Base-by-base conservation (phyloP, 2,797 vertebrate species). In the Limosa lapponica region DNA sequence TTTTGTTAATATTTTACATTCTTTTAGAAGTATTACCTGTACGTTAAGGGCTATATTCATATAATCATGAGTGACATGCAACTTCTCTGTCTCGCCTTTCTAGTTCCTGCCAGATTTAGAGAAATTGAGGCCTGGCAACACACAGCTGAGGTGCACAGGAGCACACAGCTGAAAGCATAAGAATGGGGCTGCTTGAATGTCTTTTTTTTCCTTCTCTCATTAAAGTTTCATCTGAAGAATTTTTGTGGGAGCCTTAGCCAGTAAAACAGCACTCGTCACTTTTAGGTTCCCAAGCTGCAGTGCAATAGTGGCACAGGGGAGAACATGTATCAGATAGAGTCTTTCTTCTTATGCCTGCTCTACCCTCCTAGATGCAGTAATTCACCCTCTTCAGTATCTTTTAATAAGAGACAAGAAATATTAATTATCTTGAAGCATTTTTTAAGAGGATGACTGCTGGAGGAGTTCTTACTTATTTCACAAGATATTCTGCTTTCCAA, bases 181-280 rank as follows among this genome's bases (percentile, higher is more conserved):
- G 79, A 85, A 72, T 74, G 48, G 73, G 78, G 41, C 80, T 75
- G 82, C 15, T 72, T 51, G 24, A 96, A 71, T 23, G n/a, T 62
- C 16, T 58, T 86, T 92, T 81, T 58, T 39, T 24, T 27, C n/a
- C 61, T 90, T 74, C 94, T 80, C 87, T 95, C 82, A 95, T 95
- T 95, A 95, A 97, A 97, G 77, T 94, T 95, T 93, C 61, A 96
- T 95, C 79, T 93, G 65, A 96, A 94, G 89, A 90, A 82, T 93
- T 95, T 96, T 93, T 94, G 74, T 93, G 61, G 73, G 62, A 95
- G 78, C 70, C 71, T 87, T 73, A 91, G 66, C 89, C 92, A 79
- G 85, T 71, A 82, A 61, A 96, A 73, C 4, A 90, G 78, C 61
- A 18, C 12, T 69, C 10, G 1, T 78, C 85, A 75, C 24, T 59